These are phyloP conservation scores for Pseudonaja textilis DNA, from an alignment of 2,113 vertebrate genomes.

Conservation along the genomic window DNA sequence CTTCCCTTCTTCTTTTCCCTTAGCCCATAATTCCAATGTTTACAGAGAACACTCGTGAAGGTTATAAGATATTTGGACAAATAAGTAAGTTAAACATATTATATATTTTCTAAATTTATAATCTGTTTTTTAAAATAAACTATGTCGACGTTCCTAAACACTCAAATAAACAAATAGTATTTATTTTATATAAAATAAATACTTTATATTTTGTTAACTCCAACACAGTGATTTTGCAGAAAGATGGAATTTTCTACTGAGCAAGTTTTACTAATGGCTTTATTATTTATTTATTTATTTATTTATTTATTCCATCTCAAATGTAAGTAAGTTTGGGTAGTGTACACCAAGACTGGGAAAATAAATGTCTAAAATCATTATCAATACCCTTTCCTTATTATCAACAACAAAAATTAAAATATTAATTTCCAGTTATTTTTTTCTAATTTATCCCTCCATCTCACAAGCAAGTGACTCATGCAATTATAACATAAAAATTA, in stretches of 20 bases:
- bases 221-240: neutral
- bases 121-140: neutral
- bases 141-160: neutral
- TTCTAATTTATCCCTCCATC: neutral
- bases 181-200: too few relatives aligned
- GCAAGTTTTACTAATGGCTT: neutral
- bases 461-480: neutral
- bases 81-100: conserved; percentile 76
- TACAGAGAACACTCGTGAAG: conserved; percentile 88
- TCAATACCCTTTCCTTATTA: neutral
- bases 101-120: conserved; percentile 25
- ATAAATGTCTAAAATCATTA: neutral
- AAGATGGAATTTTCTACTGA: neutral
- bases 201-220: too few relatives aligned
- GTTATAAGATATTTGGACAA: conserved; percentile 85
- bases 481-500: neutral
- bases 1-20: conserved; percentile 29
- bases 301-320: neutral
- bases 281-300: too few relatives aligned
- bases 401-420: neutral
- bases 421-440: neutral
- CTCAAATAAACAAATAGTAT: neutral
- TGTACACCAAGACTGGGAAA: neutral
- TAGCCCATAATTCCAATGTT: conserved; percentile 93
- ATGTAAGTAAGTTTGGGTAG: neutral